A percentile compares a stretch with the other conserved stretches of the same genome.
phyloP scores from a whole-genome alignment of 2,888 invertebrate species.

The Pelosia muscerda region DNA sequence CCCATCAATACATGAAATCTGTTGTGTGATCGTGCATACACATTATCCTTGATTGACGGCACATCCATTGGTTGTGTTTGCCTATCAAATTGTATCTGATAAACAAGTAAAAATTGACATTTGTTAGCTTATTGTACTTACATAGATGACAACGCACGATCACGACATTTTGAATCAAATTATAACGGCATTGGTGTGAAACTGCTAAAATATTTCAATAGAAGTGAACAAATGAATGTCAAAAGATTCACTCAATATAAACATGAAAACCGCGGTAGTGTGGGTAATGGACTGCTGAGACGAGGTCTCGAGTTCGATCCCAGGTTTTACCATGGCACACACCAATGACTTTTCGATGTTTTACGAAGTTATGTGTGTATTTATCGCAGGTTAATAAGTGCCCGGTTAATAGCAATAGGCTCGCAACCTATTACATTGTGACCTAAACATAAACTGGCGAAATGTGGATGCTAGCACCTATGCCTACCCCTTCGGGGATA shows the following conservation, averaged over 20 bases:
- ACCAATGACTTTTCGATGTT: too few species aligned
- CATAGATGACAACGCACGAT: not conserved
- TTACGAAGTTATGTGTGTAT: too few species aligned
- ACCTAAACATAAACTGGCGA: too few species aligned
- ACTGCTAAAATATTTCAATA: not conserved
- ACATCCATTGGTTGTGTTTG: conserved; percentile 5
- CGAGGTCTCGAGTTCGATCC: too few species aligned
- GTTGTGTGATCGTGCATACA: not conserved
- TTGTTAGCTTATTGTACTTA: not conserved
- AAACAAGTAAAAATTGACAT: conserved; percentile 24
- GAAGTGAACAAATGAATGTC: not conserved
- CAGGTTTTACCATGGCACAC: too few species aligned
- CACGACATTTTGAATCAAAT: not conserved
- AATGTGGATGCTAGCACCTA: too few species aligned
- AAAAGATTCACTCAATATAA: not conserved
- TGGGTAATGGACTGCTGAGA: too few species aligned
- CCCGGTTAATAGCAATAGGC: too few species aligned
- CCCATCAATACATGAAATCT: not conserved
- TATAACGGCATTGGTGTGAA: not conserved
- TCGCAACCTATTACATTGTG: too few species aligned
- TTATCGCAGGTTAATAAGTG: too few species aligned
- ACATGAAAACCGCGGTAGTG: too few species aligned
- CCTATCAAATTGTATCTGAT: conserved; percentile 10
- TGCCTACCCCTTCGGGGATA: too few species aligned
- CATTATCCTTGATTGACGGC: conserved; percentile 1